Base-by-base conservation (phyloP, 1,140 invertebrate genomes). In the Parapsyche elsis region DNA sequence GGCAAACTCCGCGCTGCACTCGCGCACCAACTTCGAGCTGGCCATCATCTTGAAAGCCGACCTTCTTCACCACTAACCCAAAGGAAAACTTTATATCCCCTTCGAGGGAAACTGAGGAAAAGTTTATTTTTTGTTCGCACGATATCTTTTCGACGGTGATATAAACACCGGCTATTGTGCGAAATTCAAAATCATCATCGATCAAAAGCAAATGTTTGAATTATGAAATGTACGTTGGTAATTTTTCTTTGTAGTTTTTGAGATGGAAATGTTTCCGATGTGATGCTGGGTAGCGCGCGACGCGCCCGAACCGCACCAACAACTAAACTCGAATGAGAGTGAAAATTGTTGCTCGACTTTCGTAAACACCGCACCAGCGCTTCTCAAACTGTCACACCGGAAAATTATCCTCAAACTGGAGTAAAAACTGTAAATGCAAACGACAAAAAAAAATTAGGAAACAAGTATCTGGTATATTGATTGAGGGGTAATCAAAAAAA, bases 11-110 rank as follows among this genome's bases (percentile, higher is more conserved):
- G 88, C 88, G 84, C 88, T 89, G 84, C 88, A 89, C 81, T 89
- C 88, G 82, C 88, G 84, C 84, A 89, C 86, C 85, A 89, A 84
- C 84, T 89, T 89, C 46, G 88, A 88, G 87, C 88, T 89, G 79
- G 88, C 88, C 88, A 89, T 89, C 88, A 89, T 89, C 86, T 88
- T 89, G 82, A 85, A 87, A 57, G 38, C 23, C 64, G 21, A 26
- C 23, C 21, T 67, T 19, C 23, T 12, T 4, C 5, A 26, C 19
- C 5, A 67, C 21, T 2, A 19, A 67, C 5, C 7, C 64, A 23
- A 19, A 23, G 24, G 21, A 67, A 67, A 67, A 23, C 16, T 21
- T 16, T 9, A 61, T 1, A 14, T 2, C 16, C 38, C 24, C 61
- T 67, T 2, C 2, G 24, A 19, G 9, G 44, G 49, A 26, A 53